phyloP scores from a whole-genome alignment of 2,888 invertebrate genomes.

The Leucophenga maculata region DNA sequence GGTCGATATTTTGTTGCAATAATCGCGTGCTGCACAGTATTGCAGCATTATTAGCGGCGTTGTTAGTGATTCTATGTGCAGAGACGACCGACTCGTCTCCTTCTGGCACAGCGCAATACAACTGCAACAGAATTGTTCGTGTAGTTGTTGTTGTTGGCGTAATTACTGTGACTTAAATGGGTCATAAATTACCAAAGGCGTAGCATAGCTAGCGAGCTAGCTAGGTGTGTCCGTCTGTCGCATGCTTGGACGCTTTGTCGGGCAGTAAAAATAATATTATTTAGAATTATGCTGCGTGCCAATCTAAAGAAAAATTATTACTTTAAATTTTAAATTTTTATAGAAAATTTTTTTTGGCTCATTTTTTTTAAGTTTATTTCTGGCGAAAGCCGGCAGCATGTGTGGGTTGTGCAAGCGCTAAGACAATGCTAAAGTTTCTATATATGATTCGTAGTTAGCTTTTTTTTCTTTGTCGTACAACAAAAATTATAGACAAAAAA shows the following conservation, averaged over 20 bases:
- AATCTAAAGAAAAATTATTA: not conserved
- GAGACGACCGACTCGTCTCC: not conserved
- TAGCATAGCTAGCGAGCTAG: too few species aligned
- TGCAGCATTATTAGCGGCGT: conserved; percentile 21
- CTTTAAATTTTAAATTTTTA: conserved; percentile 31
- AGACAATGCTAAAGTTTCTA: conserved; percentile 4
- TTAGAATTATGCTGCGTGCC: conserved; percentile 36
- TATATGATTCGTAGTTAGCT: not conserved
- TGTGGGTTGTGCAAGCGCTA: not conserved
- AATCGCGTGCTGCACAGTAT: conserved; percentile 22
- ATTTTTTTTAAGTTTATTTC: too few species aligned
- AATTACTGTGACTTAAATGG: conserved; percentile 69
- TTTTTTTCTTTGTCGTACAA: not conserved
- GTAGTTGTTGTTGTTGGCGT: conserved; percentile 34
- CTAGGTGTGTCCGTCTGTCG: conserved; percentile 22
- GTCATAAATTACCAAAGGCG: conserved; percentile 61
- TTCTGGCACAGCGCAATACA: not conserved
- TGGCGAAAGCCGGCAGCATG: too few species aligned
- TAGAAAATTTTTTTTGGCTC: too few species aligned
- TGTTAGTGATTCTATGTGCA: conserved; percentile 27
- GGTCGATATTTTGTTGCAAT: not conserved
- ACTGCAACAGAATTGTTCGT: not conserved
- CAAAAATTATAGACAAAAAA: conserved; percentile 6
- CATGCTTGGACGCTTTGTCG: not conserved
- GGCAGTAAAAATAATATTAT: not conserved